phyloP scores from a whole-genome alignment of 2,797 vertebrate genomes.

The Argyrosomus regius region DNA sequence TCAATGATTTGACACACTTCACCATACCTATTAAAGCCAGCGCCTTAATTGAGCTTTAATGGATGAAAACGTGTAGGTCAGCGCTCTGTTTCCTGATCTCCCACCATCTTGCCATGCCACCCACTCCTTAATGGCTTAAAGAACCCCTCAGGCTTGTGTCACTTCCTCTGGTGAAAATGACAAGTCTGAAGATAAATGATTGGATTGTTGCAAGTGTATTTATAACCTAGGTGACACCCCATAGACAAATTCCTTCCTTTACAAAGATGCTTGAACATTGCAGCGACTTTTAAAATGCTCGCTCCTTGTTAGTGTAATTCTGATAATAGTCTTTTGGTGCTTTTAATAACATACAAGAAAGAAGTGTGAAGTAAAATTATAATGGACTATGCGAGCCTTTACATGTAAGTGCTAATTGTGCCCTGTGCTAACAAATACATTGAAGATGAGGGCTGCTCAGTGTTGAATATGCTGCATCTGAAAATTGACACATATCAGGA shows the following conservation, averaged over 20 bases:
- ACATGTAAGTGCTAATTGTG: conserved; percentile 53
- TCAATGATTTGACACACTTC: conserved; percentile 57
- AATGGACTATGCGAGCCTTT: conserved; percentile 26
- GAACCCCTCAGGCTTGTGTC: conserved; percentile 44
- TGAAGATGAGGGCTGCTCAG: background rate
- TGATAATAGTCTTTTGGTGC: conserved; percentile 31
- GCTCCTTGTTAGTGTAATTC: conserved; percentile 22
- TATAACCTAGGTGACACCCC: conserved; percentile 66
- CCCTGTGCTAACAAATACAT: conserved; percentile 32
- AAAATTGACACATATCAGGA: conserved; percentile 54
- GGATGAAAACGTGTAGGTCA: conserved; percentile 50
- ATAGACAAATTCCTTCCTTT: conserved; percentile 63
- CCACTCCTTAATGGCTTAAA: conserved; percentile 48
- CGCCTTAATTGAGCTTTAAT: conserved; percentile 67
- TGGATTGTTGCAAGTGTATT: conserved; percentile 68
- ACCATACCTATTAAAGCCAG: conserved; percentile 48
- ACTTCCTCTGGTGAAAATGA: conserved; percentile 59
- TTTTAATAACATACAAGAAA: conserved; percentile 26
- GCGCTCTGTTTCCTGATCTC: conserved; percentile 35
- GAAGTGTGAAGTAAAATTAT: conserved; percentile 14
- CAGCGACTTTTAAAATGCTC: conserved; percentile 31
- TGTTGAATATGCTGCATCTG: conserved; percentile 1
- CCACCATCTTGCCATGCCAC: conserved; percentile 22
- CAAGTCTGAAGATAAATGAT: conserved; percentile 67
- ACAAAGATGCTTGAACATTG: conserved; percentile 41